Conservation (phyloP, 2,797 vertebrate genomes). For the Masticophis lateralis region DNA sequence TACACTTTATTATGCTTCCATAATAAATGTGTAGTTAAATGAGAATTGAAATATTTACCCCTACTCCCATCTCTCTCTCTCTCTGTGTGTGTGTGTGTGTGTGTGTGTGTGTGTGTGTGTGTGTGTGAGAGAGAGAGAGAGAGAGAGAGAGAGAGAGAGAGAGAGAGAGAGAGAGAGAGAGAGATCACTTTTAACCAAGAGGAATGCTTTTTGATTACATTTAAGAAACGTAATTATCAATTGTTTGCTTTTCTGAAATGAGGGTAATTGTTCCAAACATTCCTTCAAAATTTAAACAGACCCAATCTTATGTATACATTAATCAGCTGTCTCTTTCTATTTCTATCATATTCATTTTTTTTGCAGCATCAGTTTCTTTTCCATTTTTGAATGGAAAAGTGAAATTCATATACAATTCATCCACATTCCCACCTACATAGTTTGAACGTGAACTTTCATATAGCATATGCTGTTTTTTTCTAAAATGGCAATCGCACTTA, state of each 20-base stretch:
- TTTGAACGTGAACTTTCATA: neutral
- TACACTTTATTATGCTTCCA: neutral
- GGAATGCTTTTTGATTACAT: constrained; percentile 15
- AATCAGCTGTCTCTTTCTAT: neutral
- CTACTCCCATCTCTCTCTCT: neutral
- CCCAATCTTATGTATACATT: neutral
- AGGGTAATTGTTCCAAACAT: constrained; percentile 12
- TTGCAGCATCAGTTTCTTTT: neutral
- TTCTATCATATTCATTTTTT: neutral
- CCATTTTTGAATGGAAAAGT: neutral
- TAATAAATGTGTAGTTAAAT: neutral
- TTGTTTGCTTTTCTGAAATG: constrained; percentile 29
- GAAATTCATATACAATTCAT: neutral
- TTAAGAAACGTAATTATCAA: constrained; percentile 35
- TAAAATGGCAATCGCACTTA: neutral
- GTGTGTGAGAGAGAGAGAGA: too few relatives aligned
- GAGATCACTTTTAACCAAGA: neutral
- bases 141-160: too few relatives aligned
- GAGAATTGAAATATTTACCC: neutral
- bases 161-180: too few relatives aligned
- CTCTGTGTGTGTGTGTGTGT: too few relatives aligned
- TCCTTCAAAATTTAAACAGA: constrained; percentile 24
- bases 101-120: too few relatives aligned
- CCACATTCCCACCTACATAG: neutral
- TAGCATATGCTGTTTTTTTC: neutral